Base-by-base conservation (phyloP, 2,113 vertebrate species). In the Apeltes quadracus region DNA sequence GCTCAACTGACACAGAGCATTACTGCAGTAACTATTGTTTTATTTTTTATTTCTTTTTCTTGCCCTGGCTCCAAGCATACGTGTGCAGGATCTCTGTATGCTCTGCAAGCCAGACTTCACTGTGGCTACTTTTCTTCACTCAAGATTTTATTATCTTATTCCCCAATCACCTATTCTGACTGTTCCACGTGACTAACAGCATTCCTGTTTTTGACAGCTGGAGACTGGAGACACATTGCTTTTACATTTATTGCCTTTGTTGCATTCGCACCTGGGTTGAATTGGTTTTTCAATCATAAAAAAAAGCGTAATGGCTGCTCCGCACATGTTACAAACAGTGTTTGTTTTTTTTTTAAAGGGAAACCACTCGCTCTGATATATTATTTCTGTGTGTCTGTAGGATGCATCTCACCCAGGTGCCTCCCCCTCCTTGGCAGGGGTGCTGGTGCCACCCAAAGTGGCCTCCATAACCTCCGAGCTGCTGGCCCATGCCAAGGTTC, bases 401-500 rank as follows among this genome's bases (percentile, higher is more conserved):
- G 89, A 90, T 67, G 62, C 77, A 0, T 88, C 88, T 27, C 82
- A 91, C 41, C 84, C 83, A 0, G 87, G 88, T 48, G 82, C 88
- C 58, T 89, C 90, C 29, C 90, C 87, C 44, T 88, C 87, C 32
- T 89, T 74, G 20, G 77, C 81, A 80, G 92, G 84, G 55, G 84
- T 91, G 58, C 93, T 94, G 11, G 90, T 94, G 68, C 93, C 94
- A 69, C 95, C 95, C 29, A 95, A 96, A 89, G 92, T 95, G 87
- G 93, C 94, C 55, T 93, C 94, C 50, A 91, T 92, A 38, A 91
- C 88, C 87, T 97, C 94, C 85, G 96, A 97, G 83, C 95, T 97
- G 87, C 91, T 95, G 88, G 94, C 91, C 41, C 91, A 95, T 34
- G 88, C 95, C 84, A 98, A 97, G 89, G 94, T 95, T 90, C 96